These are phyloP conservation scores for Lacerta agilis DNA, from an alignment of 2,797 vertebrate genomes.

Conservation along the genomic window DNA sequence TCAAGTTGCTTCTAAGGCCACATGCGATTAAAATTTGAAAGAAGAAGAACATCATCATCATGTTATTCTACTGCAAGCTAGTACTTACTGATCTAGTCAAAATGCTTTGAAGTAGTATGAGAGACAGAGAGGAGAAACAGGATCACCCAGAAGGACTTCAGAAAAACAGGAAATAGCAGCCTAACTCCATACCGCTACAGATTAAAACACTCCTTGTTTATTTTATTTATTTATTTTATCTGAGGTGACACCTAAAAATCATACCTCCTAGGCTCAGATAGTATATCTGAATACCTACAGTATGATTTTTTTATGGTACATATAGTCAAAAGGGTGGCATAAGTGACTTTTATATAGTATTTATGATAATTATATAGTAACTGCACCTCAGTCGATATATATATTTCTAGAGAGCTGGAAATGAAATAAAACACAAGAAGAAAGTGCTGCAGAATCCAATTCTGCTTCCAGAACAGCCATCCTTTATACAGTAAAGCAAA, in stretches of 20 bases:
- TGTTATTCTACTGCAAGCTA: accelerated
- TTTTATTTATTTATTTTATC: slow-evolving; percentile 32
- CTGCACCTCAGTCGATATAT: slow-evolving; percentile 43
- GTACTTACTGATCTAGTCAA: neutral
- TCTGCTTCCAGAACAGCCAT: slow-evolving; percentile 37
- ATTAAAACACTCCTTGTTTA: slow-evolving; percentile 35
- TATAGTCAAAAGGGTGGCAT: slow-evolving; percentile 49
- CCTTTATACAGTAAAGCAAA: slow-evolving; percentile 29
- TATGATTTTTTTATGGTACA: slow-evolving; percentile 45
- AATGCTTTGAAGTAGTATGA: neutral
- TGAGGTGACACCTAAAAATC: slow-evolving; percentile 55
- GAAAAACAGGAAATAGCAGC: neutral
- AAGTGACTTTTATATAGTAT: slow-evolving; percentile 41
- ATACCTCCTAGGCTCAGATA: slow-evolving; percentile 50
- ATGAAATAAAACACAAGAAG: slow-evolving; percentile 57
- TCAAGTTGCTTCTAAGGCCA: slow-evolving; percentile 15
- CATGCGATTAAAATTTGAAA: neutral
- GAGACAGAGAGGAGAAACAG: neutral
- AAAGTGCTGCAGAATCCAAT: slow-evolving; percentile 49
- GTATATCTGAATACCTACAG: slow-evolving; percentile 53
- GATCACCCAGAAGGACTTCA: slow-evolving; percentile 3
- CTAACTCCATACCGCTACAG: slow-evolving; percentile 7
- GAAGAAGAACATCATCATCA: neutral
- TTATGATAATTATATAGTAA: slow-evolving; percentile 53
- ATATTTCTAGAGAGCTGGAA: slow-evolving; percentile 28